Percentiles rank a stretch among this genome's conserved stretches.
Conservation (phyloP, 2,113 vertebrate genomes). For the Ursus arctos region DNA sequence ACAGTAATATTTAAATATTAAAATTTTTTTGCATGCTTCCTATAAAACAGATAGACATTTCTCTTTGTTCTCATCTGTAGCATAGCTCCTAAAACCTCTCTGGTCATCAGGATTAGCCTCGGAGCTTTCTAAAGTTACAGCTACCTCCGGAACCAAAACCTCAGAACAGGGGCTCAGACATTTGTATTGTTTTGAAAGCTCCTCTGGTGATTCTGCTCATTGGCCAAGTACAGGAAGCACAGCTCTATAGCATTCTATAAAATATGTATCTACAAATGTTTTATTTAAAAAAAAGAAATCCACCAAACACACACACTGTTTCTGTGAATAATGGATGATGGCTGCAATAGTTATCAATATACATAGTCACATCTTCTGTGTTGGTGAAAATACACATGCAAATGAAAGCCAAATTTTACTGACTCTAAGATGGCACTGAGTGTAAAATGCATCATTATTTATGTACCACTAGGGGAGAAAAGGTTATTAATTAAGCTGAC, state of each 20-base stretch:
- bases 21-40: neutral
- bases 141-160: neutral
- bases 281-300: neutral
- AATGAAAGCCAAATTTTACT: slow-evolving; percentile 36
- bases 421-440: neutral
- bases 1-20: slow-evolving; percentile 28
- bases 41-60: neutral
- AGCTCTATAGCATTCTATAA: neutral
- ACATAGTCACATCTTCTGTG: neutral
- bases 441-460: neutral
- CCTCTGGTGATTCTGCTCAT: neutral
- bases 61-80: neutral
- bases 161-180: neutral
- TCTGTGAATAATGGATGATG: neutral
- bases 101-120: neutral
- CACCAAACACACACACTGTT: neutral
- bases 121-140: neutral
- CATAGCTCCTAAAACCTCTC: neutral
- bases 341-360: neutral
- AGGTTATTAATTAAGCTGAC: neutral
- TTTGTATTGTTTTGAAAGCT: neutral
- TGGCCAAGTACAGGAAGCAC: neutral
- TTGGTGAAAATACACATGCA: neutral
- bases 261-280: slow-evolving; percentile 4
- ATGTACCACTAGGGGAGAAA: neutral